These are phyloP conservation scores for Cotesia typhae DNA, from an alignment of 1,140 invertebrate genomes.

Conservation along the genomic window DNA sequence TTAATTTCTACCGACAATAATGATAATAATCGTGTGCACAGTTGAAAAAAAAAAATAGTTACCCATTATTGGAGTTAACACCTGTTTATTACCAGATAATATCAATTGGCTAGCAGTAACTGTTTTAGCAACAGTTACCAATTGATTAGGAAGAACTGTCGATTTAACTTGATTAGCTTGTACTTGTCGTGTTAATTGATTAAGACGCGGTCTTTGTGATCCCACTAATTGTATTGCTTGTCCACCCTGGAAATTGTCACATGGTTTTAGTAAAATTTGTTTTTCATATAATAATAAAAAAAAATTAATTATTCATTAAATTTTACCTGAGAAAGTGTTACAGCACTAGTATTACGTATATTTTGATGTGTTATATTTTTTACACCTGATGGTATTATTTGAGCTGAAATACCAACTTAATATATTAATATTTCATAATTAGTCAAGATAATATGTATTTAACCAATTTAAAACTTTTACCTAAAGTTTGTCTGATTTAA, in stretches of 20 bases:
- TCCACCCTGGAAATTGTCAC: constrained; percentile 48
- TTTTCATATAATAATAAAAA: constrained; percentile 11
- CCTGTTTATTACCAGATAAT: constrained; percentile 69
- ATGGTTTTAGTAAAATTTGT: no score
- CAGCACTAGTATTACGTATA: constrained; percentile 64
- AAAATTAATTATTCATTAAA: background rate
- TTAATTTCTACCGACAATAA: no score
- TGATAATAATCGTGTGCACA: no score
- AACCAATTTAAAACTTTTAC: no score
- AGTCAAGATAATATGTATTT: background rate
- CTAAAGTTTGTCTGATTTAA: no score
- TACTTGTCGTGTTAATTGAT: constrained; percentile 66
- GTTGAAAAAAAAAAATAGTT: constrained; percentile 47
- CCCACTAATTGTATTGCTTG: constrained; percentile 70
- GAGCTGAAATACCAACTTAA: constrained; percentile 63
- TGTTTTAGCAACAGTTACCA: constrained; percentile 62
- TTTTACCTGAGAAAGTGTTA: constrained; percentile 61
- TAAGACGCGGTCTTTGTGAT: constrained; percentile 68
- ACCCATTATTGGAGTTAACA: constrained; percentile 71
- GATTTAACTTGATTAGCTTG: constrained; percentile 66
- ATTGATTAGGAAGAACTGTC: constrained; percentile 60
- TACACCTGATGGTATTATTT: constrained; percentile 72
- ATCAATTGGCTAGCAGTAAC: constrained; percentile 67
- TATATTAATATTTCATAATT: constrained; percentile 15
- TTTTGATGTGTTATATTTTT: constrained; percentile 72